These are phyloP conservation scores for Diarsia rubi DNA, from an alignment of 2,888 invertebrate genomes.

Conservation along the genomic window DNA sequence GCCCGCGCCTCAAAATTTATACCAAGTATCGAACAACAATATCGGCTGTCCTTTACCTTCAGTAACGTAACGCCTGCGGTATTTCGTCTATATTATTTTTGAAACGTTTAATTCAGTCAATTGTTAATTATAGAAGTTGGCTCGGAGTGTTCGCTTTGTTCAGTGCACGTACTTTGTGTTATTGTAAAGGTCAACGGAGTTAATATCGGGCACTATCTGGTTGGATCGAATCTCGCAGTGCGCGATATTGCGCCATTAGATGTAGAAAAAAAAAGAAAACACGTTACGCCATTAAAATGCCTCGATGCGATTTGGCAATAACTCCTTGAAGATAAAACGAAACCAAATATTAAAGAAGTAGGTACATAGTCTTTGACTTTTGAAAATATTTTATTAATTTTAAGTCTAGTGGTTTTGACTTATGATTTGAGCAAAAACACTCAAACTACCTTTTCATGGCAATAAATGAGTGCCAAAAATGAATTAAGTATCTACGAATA, in stretches of 20 bases:
- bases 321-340: constrained; percentile 48
- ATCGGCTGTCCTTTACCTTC: constrained; percentile 65
- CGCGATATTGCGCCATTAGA: constrained; percentile 61
- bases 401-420: no score
- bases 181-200: constrained; percentile 69
- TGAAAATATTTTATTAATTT: neutral
- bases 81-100: constrained; percentile 72
- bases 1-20: constrained; percentile 79
- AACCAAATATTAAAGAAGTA: constrained; percentile 33
- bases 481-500: neutral
- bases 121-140: constrained; percentile 74
- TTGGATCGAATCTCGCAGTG: constrained; percentile 59
- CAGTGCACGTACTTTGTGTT: constrained; percentile 63
- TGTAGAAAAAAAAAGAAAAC: constrained; percentile 52
- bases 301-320: constrained; percentile 45
- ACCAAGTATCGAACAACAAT: constrained; percentile 63
- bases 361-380: constrained; percentile 1
- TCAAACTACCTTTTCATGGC: neutral
- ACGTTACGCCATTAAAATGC: constrained; percentile 49
- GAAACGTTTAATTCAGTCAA: constrained; percentile 65
- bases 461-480: neutral
- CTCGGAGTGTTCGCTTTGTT: constrained; percentile 69
- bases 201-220: constrained; percentile 66
- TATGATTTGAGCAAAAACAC: neutral
- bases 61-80: constrained; percentile 31